A percentile compares a stretch with the other conserved stretches of the same genome.
Evolutionary conservation across 2,113 vertebrate species (phyloP).

Genomic region (Nothoprocta pentlandii): DNA sequence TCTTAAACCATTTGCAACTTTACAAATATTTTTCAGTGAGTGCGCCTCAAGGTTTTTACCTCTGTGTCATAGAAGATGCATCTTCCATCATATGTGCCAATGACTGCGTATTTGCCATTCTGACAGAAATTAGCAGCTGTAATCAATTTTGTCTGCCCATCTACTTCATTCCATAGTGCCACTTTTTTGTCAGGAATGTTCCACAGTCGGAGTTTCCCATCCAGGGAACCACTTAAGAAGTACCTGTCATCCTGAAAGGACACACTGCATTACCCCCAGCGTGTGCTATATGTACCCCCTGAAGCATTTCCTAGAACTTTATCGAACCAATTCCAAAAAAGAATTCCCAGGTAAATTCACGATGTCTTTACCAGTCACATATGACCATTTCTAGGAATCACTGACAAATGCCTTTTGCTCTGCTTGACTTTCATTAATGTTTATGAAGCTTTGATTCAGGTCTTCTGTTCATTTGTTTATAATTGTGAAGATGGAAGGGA

Average conservation of each 20-base stretch:
- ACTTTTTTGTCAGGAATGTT: slow-evolving; percentile 99
- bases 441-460: neutral
- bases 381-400: neutral
- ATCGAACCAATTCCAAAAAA: neutral
- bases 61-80: slow-evolving; percentile 99
- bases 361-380: neutral
- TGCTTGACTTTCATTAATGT: neutral
- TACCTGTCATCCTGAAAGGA: slow-evolving; percentile 92
- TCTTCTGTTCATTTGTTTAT: neutral
- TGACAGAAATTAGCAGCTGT: slow-evolving; percentile 99
- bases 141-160: slow-evolving; percentile 96
- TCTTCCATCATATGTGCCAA: slow-evolving; percentile 96
- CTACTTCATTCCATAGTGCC: slow-evolving; percentile 98
- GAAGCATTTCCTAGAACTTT: neutral
- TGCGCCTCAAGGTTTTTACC: slow-evolving; percentile 72
- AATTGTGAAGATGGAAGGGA: neutral
- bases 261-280: neutral
- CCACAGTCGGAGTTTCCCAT: slow-evolving; percentile 97
- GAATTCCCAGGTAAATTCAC: neutral
- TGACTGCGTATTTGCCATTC: slow-evolving; percentile 97
- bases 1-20: neutral
- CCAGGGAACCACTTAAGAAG: slow-evolving; percentile 96
- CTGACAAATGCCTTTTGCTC: neutral
- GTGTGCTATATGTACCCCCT: neutral
- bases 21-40: neutral